Evolutionary conservation across 2,888 invertebrate genomes (phyloP).

Genomic region (Cistogaster globosa): DNA sequence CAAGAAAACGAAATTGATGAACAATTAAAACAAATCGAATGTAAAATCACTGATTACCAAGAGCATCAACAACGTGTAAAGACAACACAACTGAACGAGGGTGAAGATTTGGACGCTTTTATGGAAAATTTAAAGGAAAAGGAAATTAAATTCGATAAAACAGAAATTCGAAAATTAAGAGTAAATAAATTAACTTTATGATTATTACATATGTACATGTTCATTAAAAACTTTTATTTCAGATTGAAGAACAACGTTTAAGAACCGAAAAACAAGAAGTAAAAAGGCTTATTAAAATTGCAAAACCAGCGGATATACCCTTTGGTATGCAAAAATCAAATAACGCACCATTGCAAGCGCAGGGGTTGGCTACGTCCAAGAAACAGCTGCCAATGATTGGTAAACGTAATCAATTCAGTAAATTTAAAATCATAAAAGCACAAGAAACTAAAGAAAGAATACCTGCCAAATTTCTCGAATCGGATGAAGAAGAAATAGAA

Average conservation of each 20-base stretch:
- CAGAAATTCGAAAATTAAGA: conserved; percentile 85
- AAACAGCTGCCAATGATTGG: conserved; percentile 83
- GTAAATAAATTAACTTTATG: conserved; percentile 78
- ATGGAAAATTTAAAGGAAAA: conserved; percentile 88
- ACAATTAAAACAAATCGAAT: conserved; percentile 87
- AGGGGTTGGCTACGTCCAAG: background rate
- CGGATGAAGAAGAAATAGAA: conserved; percentile 76
- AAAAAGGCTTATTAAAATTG: conserved; percentile 89
- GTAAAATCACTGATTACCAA: conserved; percentile 83
- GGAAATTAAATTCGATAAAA: conserved; percentile 85
- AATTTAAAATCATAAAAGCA: conserved; percentile 78
- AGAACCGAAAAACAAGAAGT: conserved; percentile 88
- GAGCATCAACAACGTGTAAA: conserved; percentile 81
- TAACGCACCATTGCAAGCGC: conserved; percentile 66
- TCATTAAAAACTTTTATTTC: conserved; percentile 56
- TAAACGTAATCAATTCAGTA: conserved; percentile 81
- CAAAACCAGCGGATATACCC: conserved; percentile 86
- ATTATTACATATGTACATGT: background rate
- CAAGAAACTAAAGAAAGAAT: conserved; percentile 54
- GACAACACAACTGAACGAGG: conserved; percentile 74
- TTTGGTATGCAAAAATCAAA: conserved; percentile 83
- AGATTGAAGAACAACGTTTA: conserved; percentile 87
- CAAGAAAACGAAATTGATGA: conserved; percentile 82
- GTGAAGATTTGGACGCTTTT: conserved; percentile 92
- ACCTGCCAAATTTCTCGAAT: conserved; percentile 71